A percentile compares a stretch with the other conserved stretches of the same genome.
Evolutionary conservation across 2,797 vertebrate species (phyloP).

Genomic region (Chaetodon trifasciatus): DNA sequence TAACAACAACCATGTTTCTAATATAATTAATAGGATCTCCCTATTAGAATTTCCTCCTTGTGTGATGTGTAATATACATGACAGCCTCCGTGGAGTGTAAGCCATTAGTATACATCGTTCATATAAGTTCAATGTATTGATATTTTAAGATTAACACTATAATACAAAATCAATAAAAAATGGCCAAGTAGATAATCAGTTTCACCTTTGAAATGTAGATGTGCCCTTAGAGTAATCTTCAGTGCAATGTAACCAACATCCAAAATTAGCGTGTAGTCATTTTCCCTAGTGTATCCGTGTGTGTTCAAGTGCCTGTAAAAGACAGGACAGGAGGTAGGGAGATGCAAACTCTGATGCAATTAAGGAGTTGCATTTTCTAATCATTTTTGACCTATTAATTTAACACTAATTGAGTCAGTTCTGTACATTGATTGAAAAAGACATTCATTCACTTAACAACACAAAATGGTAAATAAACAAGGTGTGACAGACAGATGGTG

Average conservation of each 20-base stretch:
- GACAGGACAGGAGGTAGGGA: neutral
- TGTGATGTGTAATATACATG: neutral
- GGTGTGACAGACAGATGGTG: slow-evolving; percentile 67
- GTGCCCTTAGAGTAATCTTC: neutral
- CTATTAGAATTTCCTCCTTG: neutral
- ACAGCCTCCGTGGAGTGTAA: neutral
- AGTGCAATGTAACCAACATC: neutral
- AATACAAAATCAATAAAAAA: neutral
- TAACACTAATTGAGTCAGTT: slow-evolving; percentile 48
- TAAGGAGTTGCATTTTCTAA: slow-evolving; percentile 30
- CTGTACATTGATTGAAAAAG: slow-evolving; percentile 44
- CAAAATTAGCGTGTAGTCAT: neutral
- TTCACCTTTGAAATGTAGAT: neutral
- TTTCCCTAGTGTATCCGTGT: neutral
- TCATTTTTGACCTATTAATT: slow-evolving; percentile 54
- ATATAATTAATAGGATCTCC: neutral
- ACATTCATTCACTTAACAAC: slow-evolving; percentile 47
- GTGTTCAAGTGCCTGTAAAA: neutral
- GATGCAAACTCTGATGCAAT: slow-evolving; percentile 19
- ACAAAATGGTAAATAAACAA: slow-evolving; percentile 60
- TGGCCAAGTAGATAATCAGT: neutral
- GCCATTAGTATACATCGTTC: neutral
- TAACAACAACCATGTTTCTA: neutral
- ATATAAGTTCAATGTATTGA: neutral
- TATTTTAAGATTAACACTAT: neutral